Base-by-base conservation (phyloP, 1,140 invertebrate genomes). In the Macrocentrus cingulum region DNA sequence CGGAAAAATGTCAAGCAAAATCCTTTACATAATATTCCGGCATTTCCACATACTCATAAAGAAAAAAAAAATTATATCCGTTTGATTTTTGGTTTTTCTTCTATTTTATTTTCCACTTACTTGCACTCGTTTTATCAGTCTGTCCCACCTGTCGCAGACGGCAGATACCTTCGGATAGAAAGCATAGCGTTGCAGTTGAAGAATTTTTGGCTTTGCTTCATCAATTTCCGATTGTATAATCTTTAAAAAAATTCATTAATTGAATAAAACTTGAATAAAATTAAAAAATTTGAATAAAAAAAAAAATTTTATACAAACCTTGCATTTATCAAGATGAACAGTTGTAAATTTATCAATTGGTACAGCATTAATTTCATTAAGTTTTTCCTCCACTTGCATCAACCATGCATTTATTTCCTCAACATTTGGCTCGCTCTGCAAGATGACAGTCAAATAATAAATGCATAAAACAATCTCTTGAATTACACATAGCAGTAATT, bases 401-500 rank as follows among this genome's bases (percentile, higher is more conserved):
- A 83, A 65, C 80, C 80, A 82, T 8, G 76, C 76, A 53, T 80
- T 79, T 32, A 83, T 77, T 66, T 82, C 80, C 23, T 80, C 73
- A 2, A 81, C 76, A 54, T 77, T 73, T n/a, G 77, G 77, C 44
- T 79, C 75, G 22, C 70, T 70, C 75, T 76, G 41, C 54, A 63
- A 56, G n/a, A n/a, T n/a, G n/a, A n/a, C n/a, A n/a, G n/a, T n/a
- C n/a, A n/a, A n/a, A n/a, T n/a, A n/a, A n/a, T n/a, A n/a, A n/a
- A n/a, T n/a, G n/a, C n/a, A n/a, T n/a, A n/a, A n/a, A n/a, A n/a
- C n/a, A n/a, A n/a, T n/a, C n/a, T n/a, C n/a, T n/a, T n/a, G n/a
- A n/a, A n/a, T n/a, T n/a, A n/a, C n/a, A n/a, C n/a, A n/a, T n/a
- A n/a, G n/a, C n/a, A n/a, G n/a, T n/a, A n/a, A n/a, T n/a, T n/a